Conservation (phyloP, 1,140 invertebrate genomes). For the Scaptomyza pallida region DNA sequence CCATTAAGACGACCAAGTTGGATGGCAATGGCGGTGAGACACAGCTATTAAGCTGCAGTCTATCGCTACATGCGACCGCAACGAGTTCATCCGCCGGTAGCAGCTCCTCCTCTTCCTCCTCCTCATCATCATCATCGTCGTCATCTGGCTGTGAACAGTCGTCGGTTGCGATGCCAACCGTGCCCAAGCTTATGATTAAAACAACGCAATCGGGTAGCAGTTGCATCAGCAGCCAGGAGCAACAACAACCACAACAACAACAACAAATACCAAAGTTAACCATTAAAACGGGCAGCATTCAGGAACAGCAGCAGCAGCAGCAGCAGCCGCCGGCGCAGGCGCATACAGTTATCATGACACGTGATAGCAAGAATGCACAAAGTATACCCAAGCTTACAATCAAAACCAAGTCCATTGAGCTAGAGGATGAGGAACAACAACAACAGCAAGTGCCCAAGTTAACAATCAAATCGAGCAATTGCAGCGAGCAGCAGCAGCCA, state of each 20-base stretch:
- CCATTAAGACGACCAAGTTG: slow-evolving; percentile 61
- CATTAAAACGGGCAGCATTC: slow-evolving; percentile 62
- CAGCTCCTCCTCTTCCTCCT: neutral
- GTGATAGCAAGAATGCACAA: slow-evolving; percentile 67
- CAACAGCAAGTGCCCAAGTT: slow-evolving; percentile 58
- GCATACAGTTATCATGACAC: slow-evolving; percentile 78
- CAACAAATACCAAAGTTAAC: slow-evolving; percentile 79
- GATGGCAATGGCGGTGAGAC: slow-evolving; percentile 71
- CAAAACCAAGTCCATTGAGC: slow-evolving; percentile 64
- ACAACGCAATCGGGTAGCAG: slow-evolving; percentile 67
- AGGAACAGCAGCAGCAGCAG: slow-evolving; percentile 41
- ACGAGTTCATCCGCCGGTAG: slow-evolving; percentile 27
- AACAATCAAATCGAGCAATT: slow-evolving; percentile 67
- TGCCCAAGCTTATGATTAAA: slow-evolving; percentile 82
- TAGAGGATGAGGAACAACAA: slow-evolving; percentile 44
- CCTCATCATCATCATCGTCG: slow-evolving; percentile 18
- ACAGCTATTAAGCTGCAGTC: slow-evolving; percentile 62
- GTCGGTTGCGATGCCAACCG: slow-evolving; percentile 42
- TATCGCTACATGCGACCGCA: slow-evolving; percentile 60
- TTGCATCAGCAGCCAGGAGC: slow-evolving; percentile 40
- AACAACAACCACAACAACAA: slow-evolving; percentile 7
- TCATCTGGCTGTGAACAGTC: slow-evolving; percentile 51
- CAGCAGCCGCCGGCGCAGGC: slow-evolving; percentile 51
- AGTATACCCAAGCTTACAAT: slow-evolving; percentile 77
- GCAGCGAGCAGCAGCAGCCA: slow-evolving; percentile 41